Conservation (phyloP, 2,113 vertebrate species). For the Himantopus leucocephalus region DNA sequence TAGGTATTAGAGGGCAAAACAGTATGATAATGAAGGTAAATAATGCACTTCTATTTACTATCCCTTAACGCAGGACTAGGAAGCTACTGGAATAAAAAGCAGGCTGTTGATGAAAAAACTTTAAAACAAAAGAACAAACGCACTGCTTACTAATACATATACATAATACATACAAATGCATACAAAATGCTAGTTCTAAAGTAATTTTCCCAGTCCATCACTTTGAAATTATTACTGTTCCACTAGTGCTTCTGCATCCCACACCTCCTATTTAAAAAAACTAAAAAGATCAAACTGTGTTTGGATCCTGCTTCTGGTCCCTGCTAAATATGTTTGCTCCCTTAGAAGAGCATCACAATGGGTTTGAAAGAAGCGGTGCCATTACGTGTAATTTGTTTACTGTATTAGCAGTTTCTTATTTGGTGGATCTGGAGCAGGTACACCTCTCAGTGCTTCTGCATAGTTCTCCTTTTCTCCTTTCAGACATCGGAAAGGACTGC, state of each 20-base stretch:
- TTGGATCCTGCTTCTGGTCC: background rate
- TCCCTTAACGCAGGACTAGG: background rate
- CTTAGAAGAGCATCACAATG: background rate
- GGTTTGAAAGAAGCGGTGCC: background rate
- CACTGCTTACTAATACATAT: background rate
- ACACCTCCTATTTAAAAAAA: background rate
- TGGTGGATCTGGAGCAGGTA: background rate
- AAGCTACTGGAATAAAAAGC: background rate
- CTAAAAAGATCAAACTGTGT: background rate
- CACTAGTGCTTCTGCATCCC: background rate
- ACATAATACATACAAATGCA: background rate
- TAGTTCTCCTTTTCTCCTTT: background rate
- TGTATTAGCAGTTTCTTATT: background rate
- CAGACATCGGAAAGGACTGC: background rate
- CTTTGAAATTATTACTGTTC: background rate
- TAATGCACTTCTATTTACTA: background rate
- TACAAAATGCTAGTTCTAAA: background rate
- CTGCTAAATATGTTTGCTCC: background rate
- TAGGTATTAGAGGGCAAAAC: background rate
- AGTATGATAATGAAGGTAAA: background rate
- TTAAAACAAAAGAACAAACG: background rate
- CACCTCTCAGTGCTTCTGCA: background rate
- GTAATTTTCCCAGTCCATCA: background rate
- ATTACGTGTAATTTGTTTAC: background rate
- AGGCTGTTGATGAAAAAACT: background rate